Evolutionary conservation across 2,888 invertebrate genomes (phyloP), one percentile per base, ranked within the genome.

Genomic region (Drosophila anceps): DNA sequence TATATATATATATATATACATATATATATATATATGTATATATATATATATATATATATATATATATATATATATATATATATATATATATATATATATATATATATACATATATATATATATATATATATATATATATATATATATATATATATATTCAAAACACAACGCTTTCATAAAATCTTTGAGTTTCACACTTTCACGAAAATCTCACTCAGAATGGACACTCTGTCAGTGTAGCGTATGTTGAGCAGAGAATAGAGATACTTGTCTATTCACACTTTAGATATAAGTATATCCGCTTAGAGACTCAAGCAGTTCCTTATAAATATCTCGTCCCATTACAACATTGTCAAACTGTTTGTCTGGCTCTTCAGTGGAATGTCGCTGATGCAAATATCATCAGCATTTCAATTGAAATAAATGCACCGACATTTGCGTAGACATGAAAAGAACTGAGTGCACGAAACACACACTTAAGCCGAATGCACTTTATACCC

Each of bases 381-480:
- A 62, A 68, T 64, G 44, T 31, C 41, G 69, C 73, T 62, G 48
- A 53, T 64, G 54, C 67, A 20, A 65, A 69, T 31, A 74, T 53
- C 65, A 48, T 66, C 68, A 67, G 69, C 61, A 75, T 69, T 78
- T 75, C 79, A 80, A 80, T 80, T 80, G 75, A 81, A 81, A 69
- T 81, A 75, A 79, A 81, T 81, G 81, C 79, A 72, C 58, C 53
- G 68, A 61, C 75, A 75, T 76, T 79, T 76, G 64, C 77, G 77
- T 80, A 73, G 74, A 68, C 71, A 74, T 74, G 61, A 62, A 72
- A 60, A 57, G 78, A 79, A 74, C 81, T 74, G 65, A 71, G 74
- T 79, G 67, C 68, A 55, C 46, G 39, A 67, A 33, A 20, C 55
- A n/a, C 53, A 71, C 77, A 81, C 78, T 77, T 70, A 71, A 67